Evolutionary conservation across 2,797 vertebrate genomes (phyloP).

Genomic region (Atherinosoma microstoma): DNA sequence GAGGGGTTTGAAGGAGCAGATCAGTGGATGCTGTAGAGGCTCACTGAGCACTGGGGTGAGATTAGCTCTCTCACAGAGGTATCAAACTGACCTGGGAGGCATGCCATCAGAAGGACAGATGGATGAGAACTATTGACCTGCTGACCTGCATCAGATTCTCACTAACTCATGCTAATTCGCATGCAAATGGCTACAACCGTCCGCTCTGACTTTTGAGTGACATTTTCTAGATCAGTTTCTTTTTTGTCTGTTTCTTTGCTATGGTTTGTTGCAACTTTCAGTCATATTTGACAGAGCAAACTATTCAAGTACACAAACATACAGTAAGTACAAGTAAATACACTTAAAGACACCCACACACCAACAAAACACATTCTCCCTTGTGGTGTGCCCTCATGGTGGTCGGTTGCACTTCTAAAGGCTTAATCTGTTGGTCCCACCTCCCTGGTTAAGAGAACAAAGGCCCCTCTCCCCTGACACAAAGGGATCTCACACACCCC

Average conservation of each 20-base stretch:
- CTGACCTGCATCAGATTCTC: slow-evolving; percentile 80
- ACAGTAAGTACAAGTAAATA: background rate
- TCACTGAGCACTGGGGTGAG: slow-evolving; percentile 79
- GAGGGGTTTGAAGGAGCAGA: slow-evolving; percentile 77
- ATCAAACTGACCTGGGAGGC: slow-evolving; percentile 78
- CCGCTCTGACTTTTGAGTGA: slow-evolving; percentile 55
- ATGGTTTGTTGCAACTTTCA: slow-evolving; percentile 7
- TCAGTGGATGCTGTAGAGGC: slow-evolving; percentile 78
- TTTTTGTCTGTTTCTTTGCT: background rate
- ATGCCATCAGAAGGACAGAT: slow-evolving; percentile 84
- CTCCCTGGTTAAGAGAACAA: slow-evolving; percentile 85
- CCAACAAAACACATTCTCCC: slow-evolving; percentile 65
- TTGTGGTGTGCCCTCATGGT: slow-evolving; percentile 78
- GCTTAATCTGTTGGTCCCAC: slow-evolving; percentile 83
- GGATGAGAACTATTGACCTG: slow-evolving; percentile 84
- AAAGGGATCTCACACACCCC: slow-evolving; percentile 81
- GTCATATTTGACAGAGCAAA: background rate
- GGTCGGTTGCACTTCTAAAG: slow-evolving; percentile 83
- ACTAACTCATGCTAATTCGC: slow-evolving; percentile 76
- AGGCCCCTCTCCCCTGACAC: slow-evolving; percentile 77
- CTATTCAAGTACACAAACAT: background rate
- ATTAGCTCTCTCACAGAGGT: slow-evolving; percentile 80
- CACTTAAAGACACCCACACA: slow-evolving; percentile 21
- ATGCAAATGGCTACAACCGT: slow-evolving; percentile 77
- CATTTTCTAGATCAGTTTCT: slow-evolving; percentile 1